Conservation (phyloP, 2,888 invertebrate species). For the Hermodice carunculata region DNA sequence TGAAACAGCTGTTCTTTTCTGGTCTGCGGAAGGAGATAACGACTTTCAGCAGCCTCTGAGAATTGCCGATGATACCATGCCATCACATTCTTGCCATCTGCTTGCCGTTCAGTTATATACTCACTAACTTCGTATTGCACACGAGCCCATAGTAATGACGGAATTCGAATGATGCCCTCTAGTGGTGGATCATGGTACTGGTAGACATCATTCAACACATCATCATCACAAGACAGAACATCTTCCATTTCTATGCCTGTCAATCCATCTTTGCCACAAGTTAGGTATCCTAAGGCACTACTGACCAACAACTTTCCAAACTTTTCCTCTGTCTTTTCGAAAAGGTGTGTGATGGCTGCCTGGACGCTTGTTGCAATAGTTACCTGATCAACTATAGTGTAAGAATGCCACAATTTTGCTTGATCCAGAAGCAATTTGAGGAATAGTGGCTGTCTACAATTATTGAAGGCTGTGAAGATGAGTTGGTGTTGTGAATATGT, state of each 20-base stretch:
- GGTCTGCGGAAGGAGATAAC: conserved; percentile 24
- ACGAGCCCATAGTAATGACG: conserved; percentile 50
- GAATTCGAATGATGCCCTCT: conserved; percentile 41
- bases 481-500: conserved; percentile 29
- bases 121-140: conserved; percentile 49
- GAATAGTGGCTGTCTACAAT: conserved; percentile 38
- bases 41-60: conserved; percentile 44
- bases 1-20: conserved; percentile 11
- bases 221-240: conserved; percentile 43
- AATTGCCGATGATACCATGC: conserved; percentile 59
- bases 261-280: conserved; percentile 40
- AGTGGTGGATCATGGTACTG: conserved; percentile 46
- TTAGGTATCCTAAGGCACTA: conserved; percentile 41
- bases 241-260: conserved; percentile 44
- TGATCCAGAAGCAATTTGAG: conserved; percentile 43
- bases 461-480: conserved; percentile 28
- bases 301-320: conserved; percentile 39
- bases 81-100: conserved; percentile 52
- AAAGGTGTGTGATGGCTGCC: conserved; percentile 36
- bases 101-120: conserved; percentile 47
- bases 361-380: conserved; percentile 25
- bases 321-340: conserved; percentile 36
- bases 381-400: conserved; percentile 3
- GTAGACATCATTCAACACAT: conserved; percentile 46
- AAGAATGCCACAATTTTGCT: conserved; percentile 40